phyloP scores from a whole-genome alignment of 2,797 vertebrate species.

The Sylvilagus floridanus region DNA sequence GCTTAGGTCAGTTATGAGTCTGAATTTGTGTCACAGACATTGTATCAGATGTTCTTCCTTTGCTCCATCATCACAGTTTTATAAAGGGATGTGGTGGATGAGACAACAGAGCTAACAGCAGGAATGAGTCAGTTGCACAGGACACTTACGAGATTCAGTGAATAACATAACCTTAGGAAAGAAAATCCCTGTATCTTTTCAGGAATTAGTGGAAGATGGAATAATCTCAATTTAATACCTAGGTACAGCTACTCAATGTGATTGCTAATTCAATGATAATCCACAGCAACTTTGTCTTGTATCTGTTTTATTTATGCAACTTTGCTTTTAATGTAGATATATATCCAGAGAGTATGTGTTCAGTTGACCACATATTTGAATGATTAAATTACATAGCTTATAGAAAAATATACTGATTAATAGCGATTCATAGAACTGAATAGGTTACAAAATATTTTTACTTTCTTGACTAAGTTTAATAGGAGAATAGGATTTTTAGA shows the following conservation, averaged over 20 bases:
- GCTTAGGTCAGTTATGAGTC: constrained; percentile 45
- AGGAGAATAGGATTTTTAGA: neutral
- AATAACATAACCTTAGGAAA: neutral
- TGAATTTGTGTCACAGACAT: constrained; percentile 49
- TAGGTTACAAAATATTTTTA: neutral
- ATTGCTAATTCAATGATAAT: neutral
- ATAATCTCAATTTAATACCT: neutral
- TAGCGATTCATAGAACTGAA: neutral
- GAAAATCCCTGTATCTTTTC: neutral
- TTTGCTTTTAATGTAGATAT: constrained; percentile 21
- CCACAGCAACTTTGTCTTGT: neutral
- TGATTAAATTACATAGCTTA: neutral
- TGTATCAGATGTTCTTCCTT: neutral
- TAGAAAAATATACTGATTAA: constrained; percentile 14
- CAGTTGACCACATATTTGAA: neutral
- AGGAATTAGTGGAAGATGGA: neutral
- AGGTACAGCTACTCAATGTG: neutral
- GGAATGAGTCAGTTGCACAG: constrained; percentile 55
- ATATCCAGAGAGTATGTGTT: neutral
- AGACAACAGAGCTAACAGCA: constrained; percentile 43
- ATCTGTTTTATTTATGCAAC: constrained; percentile 1
- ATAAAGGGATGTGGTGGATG: constrained; percentile 53
- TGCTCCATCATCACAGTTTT: constrained; percentile 41
- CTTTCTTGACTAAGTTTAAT: neutral
- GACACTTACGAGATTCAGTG: constrained; percentile 52